These are phyloP conservation scores for Saccopteryx leptura DNA, from an alignment of 2,113 vertebrate genomes.

Conservation along the genomic window DNA sequence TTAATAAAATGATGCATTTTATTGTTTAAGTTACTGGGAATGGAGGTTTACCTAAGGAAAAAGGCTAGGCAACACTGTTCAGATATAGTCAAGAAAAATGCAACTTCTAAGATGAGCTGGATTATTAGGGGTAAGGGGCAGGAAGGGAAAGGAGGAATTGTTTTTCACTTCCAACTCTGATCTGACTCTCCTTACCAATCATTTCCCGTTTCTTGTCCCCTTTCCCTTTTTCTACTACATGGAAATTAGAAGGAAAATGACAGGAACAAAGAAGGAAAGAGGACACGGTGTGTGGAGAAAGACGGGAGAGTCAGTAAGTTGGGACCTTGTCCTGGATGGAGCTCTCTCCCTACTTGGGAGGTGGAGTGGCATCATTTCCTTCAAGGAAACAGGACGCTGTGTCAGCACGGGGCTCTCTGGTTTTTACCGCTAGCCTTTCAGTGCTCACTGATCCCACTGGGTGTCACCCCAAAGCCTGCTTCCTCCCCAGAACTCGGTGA, in stretches of 20 bases:
- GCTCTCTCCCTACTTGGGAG: not conserved
- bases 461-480: not conserved
- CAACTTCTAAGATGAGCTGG: not conserved
- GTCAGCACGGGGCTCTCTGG: not conserved
- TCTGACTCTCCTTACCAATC: not conserved
- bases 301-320: not conserved
- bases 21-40: not conserved
- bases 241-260: not conserved
- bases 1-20: constrained; percentile 35
- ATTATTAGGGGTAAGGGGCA: not conserved
- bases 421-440: not conserved
- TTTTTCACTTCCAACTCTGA: not conserved
- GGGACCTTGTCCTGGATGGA: not conserved
- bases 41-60: not conserved
- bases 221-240: not conserved
- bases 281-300: not conserved
- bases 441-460: too few species aligned
- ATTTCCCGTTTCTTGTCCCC: not conserved
- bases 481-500: not conserved
- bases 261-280: not conserved
- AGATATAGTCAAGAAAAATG: not conserved
- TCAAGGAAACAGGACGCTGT: not conserved
- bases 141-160: not conserved
- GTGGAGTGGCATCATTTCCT: not conserved
- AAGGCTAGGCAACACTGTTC: not conserved